A percentile compares a stretch with the other conserved stretches of the same genome.
These are phyloP conservation scores for Brachionus paranguensis DNA, from an alignment of 1,140 invertebrate genomes.

Conservation along the genomic window DNA sequence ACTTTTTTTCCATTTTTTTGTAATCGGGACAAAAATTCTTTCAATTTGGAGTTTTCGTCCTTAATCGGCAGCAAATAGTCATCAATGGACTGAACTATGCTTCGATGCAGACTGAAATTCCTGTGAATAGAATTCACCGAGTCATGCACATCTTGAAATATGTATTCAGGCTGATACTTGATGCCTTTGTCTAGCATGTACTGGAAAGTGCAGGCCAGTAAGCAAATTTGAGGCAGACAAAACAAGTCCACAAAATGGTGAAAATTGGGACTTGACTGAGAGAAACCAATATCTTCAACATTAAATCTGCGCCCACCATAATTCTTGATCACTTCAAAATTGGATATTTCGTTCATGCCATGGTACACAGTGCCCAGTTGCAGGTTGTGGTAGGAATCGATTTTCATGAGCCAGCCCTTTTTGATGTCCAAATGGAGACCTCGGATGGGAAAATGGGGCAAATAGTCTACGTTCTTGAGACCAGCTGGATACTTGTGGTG, in stretches of 20 bases:
- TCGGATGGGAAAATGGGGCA: slow-evolving; percentile 12
- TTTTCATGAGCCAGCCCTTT: slow-evolving; percentile 77
- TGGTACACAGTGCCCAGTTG: slow-evolving; percentile 89
- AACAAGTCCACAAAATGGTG: slow-evolving; percentile 92
- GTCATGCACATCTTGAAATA: slow-evolving; percentile 64
- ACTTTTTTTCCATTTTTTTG: slow-evolving; percentile 72
- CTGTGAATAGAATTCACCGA: slow-evolving; percentile 82
- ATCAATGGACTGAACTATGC: slow-evolving; percentile 63
- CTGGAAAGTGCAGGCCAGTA: slow-evolving; percentile 46
- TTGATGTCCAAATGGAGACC: slow-evolving; percentile 39
- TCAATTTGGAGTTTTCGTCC: slow-evolving; percentile 59
- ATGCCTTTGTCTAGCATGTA: slow-evolving; percentile 82
- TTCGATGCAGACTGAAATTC: slow-evolving; percentile 71
- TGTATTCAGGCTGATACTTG: slow-evolving; percentile 86
- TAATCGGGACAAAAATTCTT: slow-evolving; percentile 70
- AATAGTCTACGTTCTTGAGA: slow-evolving; percentile 21
- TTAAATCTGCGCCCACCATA: slow-evolving; percentile 67
- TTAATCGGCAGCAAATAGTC: slow-evolving; percentile 40
- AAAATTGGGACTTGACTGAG: slow-evolving; percentile 67
- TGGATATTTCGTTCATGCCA: slow-evolving; percentile 69
- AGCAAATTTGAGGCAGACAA: slow-evolving; percentile 73
- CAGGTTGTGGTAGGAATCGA: slow-evolving; percentile 92
- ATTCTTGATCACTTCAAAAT: slow-evolving; percentile 74
- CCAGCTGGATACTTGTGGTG: slow-evolving; percentile 59
- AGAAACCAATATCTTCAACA: slow-evolving; percentile 54